Evolutionary conservation across 2,888 invertebrate species (phyloP).

Genomic region (Epirrhoe alternata): DNA sequence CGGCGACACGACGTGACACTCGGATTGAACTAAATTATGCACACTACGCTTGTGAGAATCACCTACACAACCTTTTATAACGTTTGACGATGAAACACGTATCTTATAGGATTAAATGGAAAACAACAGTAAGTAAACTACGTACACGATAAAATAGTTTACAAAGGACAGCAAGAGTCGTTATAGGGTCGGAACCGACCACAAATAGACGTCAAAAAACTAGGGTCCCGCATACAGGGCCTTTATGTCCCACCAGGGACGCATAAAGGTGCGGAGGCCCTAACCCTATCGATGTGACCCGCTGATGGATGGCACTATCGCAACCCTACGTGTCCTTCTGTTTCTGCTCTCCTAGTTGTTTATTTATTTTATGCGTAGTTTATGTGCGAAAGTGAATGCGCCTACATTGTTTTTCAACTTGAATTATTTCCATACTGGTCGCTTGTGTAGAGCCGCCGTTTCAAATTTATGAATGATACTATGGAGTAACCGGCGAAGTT

Average conservation of each 20-base stretch:
- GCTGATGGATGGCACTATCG: slow-evolving; percentile 82
- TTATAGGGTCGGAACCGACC: slow-evolving; percentile 78
- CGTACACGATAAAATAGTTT: slow-evolving; percentile 49
- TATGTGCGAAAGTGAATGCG: slow-evolving; percentile 71
- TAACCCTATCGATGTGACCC: slow-evolving; percentile 85
- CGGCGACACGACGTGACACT: slow-evolving; percentile 70
- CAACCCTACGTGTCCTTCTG: slow-evolving; percentile 76
- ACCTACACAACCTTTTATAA: slow-evolving; percentile 40
- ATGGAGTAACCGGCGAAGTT: not conserved
- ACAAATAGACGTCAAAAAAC: slow-evolving; percentile 85
- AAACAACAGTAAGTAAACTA: slow-evolving; percentile 17
- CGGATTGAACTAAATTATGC: slow-evolving; percentile 73
- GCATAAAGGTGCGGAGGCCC: slow-evolving; percentile 83
- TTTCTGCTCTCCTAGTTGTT: slow-evolving; percentile 70
- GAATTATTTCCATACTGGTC: slow-evolving; percentile 37
- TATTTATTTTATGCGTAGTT: slow-evolving; percentile 80
- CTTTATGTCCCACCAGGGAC: slow-evolving; percentile 81
- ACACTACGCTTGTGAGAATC: slow-evolving; percentile 43
- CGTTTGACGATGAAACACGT: slow-evolving; percentile 20
- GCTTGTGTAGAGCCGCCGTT: slow-evolving; percentile 30
- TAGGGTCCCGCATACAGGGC: slow-evolving; percentile 74
- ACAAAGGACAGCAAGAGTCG: slow-evolving; percentile 63
- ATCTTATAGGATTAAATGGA: slow-evolving; percentile 5
- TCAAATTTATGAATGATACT: slow-evolving; percentile 28
- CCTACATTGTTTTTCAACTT: slow-evolving; percentile 41